Base-by-base conservation (phyloP, 2,113 vertebrate species). In the Bolborhynchus lineola region DNA sequence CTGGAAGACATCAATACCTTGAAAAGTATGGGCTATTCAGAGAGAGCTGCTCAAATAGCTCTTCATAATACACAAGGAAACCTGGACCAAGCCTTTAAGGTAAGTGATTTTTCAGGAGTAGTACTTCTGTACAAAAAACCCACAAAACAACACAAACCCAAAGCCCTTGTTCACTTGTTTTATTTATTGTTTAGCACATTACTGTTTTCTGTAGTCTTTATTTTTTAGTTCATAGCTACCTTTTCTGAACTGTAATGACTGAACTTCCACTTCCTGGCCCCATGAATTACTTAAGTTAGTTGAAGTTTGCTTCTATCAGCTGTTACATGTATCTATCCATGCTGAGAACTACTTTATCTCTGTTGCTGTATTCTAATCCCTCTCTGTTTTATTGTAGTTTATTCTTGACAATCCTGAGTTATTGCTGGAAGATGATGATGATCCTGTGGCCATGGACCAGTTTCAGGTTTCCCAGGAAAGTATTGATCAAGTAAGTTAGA, bases 31-130 rank as follows among this genome's bases (percentile, higher is more conserved):
- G 99, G 99, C 31, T 99, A 97, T 90, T 97, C 98, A 4, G 92
- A 97, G n/a, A 98, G 97, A 29, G 98, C 98, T 3, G 99, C 99
- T 5, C 97, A 97, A 50, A 74, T 98, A 50, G 99, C 99, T 4
- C 98, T 99, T 33, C 98, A 97, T 6, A 96, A 97, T 13, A 98
- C 98, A 2, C 41, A 96, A 0, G 99, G 99, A 89, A 97, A 99
- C 82, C 86, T 99, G 91, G 98, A 99, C 33, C 93, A 44, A 41
- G 99, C 99, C 9, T 98, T 98, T 49, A 95, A 92, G 75, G 99
- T 99, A 65, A 82, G 63, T 35, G 24, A n/a, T 33, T 86, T 86
- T 75, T 84, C 35, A 39, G 41, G 23, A 63, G 21, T 8, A 50
- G 24, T 49, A 31, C 11, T 55, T 44, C 3, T 13, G 8, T 39